Evolutionary conservation across 2,888 invertebrate genomes (phyloP), one percentile per base, ranked within the genome.

Genomic region (Acleris literana): DNA sequence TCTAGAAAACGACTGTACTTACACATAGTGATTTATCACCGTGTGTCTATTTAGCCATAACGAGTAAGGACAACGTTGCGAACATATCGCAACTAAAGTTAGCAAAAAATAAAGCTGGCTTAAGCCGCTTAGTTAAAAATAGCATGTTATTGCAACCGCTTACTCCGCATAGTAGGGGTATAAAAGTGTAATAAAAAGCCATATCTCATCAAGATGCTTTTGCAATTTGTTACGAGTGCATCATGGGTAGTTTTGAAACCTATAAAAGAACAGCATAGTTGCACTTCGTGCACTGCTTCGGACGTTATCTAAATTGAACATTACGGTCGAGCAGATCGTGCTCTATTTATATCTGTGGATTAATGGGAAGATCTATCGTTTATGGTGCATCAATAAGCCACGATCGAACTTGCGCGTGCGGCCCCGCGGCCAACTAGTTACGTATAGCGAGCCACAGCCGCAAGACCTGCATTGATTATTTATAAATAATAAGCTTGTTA

Each of bases 351-450:
- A 61, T 51, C 51, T 44, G 44, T 55, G 25, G 55, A 29, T 65
- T 61, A 65, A 65, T 61, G 54, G 65, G 60, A 49, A 57, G 60
- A 65, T 56, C 16, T 56, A 61, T 65, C 44, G 46, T 55, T 65
- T 61, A 65, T 55, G 48, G 60, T 56, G 51, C 44, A 65, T 33
- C 49, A 33, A 61, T 61, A 61, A 61, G 51, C 43, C 60, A 18
- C 17, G 29, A 53, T 48, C 48, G 33, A 43, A 22, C 20, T 4
- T 20, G 60, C 44, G 53, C 54, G 54, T 64, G 59, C 58, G 16
- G 59, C 59, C 53, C 48, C n/a, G 48, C 39, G n/a, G 64, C 17
- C 17, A 17, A 48, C 9, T 51, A n/a, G 59, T 64, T 54, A 44
- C 39, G 39, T 39, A 39, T 39, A 3, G 0, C 33, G 13, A 39